phyloP scores from a whole-genome alignment of 35 echinoderm and acorn worm genomes.

The Ophiothrix spiculata region DNA sequence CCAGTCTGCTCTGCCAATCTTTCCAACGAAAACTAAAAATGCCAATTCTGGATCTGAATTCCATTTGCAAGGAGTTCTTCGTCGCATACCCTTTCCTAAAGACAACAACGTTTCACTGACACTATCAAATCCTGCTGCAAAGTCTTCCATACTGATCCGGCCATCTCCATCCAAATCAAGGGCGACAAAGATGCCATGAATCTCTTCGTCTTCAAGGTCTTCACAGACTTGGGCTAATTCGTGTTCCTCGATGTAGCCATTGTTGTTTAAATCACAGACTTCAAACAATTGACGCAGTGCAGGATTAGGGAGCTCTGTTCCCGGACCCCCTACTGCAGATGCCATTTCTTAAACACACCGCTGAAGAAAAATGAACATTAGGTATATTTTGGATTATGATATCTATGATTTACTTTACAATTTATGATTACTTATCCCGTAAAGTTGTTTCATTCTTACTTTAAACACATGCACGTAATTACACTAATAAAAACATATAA shows the following conservation, averaged over 20 bases:
- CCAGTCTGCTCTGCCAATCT: constrained; percentile 37
- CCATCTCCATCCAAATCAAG: constrained; percentile 47
- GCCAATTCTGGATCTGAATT: constrained; percentile 20
- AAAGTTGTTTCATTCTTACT: too few species aligned
- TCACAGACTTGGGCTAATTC: constrained; percentile 40
- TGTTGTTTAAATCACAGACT: constrained; percentile 53
- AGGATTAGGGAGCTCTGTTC: too few species aligned
- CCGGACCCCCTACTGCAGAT: constrained; percentile 17
- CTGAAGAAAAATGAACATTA: not conserved
- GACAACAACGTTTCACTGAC: constrained; percentile 48
- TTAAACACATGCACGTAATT: too few species aligned
- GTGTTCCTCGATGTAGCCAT: constrained; percentile 41
- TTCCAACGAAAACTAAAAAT: constrained; percentile 20
- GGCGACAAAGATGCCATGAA: constrained; percentile 40
- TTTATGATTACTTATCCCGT: not conserved
- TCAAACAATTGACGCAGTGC: constrained; percentile 43
- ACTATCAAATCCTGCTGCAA: constrained; percentile 57
- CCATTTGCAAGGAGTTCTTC: not conserved
- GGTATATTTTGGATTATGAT: too few species aligned
- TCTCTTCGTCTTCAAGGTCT: constrained; percentile 43
- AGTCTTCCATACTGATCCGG: constrained; percentile 56
- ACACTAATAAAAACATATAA: too few species aligned
- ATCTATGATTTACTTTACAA: too few species aligned
- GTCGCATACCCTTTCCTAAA: constrained; percentile 34
- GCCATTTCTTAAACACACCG: not conserved